phyloP scores from a whole-genome alignment of 2,888 invertebrate species.

The Mystacides longicornis region DNA sequence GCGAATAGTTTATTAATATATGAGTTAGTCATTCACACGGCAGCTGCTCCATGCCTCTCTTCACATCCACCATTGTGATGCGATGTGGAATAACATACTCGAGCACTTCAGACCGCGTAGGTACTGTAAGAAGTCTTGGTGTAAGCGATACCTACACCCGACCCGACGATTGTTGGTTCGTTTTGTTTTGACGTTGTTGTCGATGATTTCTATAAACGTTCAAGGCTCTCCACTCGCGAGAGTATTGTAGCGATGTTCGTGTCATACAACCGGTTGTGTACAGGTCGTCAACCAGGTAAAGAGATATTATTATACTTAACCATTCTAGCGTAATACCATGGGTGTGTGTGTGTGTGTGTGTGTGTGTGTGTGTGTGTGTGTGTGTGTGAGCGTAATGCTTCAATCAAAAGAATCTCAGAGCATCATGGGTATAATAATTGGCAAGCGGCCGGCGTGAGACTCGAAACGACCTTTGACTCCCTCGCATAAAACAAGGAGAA shows the following conservation, averaged over 20 bases:
- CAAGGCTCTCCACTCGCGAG: not conserved
- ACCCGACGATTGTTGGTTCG: not conserved
- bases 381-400: not conserved
- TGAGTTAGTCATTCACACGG: no score
- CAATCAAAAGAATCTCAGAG: not conserved
- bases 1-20: no score
- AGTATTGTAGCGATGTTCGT: not conserved
- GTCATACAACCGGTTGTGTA: not conserved
- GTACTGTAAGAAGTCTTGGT: no score
- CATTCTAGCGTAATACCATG: not conserved
- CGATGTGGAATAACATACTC: no score
- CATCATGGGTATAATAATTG: no score
- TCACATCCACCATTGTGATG: no score
- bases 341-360: not conserved
- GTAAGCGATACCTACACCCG: no score
- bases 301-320: not conserved
- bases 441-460: no score
- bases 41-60: no score
- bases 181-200: not conserved
- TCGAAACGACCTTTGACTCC: no score
- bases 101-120: no score
- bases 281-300: slow-evolving; percentile 1
- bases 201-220: not conserved
- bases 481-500: no score
- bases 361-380: not conserved